Conservation (phyloP, 1,140 invertebrate species). For the Panagrolaimus sp. region DNA sequence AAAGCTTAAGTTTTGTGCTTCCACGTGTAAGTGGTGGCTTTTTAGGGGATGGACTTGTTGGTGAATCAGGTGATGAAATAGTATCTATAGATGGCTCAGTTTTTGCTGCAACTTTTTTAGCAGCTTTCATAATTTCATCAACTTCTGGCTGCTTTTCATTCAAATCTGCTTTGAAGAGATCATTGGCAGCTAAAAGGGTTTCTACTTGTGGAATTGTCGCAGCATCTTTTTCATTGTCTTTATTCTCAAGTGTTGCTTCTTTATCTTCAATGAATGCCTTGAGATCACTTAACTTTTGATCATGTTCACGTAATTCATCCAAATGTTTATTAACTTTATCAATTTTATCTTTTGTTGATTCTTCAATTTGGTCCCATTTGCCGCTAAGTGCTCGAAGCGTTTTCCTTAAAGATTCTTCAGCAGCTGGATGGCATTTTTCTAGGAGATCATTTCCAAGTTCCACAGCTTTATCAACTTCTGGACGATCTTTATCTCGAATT, state of each 20-base stretch:
- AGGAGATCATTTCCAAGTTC: slow-evolving; percentile 35
- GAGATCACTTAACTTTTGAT: neutral
- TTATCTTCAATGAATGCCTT: neutral
- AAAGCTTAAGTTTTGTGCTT: neutral
- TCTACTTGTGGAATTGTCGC: slow-evolving; percentile 22
- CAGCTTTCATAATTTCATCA: slow-evolving; percentile 39
- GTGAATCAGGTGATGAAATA: neutral
- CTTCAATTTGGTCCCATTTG: slow-evolving; percentile 22
- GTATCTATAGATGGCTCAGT: neutral
- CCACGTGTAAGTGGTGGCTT: neutral
- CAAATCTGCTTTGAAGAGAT: slow-evolving; percentile 59
- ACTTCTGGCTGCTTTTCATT: slow-evolving; percentile 48
- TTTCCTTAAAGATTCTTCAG: slow-evolving; percentile 25
- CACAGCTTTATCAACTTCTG: slow-evolving; percentile 26
- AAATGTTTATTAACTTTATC: neutral
- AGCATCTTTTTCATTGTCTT: slow-evolving; percentile 2
- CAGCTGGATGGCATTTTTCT: slow-evolving; percentile 28
- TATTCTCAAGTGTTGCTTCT: neutral
- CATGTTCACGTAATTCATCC: slow-evolving; percentile 53
- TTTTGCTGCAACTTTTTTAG: neutral
- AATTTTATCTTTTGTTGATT: neutral
- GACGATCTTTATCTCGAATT: neutral
- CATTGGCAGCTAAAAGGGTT: slow-evolving; percentile 67
- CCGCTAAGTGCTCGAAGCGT: slow-evolving; percentile 18
- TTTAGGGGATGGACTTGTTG: slow-evolving; percentile 22